These are phyloP conservation scores for Diachrysia chrysitis DNA, from an alignment of 2,888 invertebrate genomes.

Conservation along the genomic window DNA sequence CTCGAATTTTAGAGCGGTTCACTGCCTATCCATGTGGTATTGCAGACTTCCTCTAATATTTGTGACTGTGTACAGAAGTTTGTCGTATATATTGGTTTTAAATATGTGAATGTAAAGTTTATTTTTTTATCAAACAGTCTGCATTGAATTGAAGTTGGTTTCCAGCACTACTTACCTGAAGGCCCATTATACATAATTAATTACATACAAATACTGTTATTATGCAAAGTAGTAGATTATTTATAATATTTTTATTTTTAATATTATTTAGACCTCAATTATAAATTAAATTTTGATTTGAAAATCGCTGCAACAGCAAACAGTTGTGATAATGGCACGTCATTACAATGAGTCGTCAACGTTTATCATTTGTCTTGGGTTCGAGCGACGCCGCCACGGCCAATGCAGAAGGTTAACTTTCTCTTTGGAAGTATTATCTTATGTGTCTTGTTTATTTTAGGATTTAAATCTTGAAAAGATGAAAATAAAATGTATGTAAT, in stretches of 20 bases:
- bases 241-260: no score
- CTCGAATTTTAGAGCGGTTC: constrained; percentile 59
- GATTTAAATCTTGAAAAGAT: no score
- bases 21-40: constrained; percentile 53
- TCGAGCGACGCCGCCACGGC: constrained; percentile 49
- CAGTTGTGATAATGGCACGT: constrained; percentile 62
- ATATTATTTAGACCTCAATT: background rate
- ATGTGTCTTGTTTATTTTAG: no score
- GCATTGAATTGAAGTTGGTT: no score
- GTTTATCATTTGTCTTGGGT: constrained; percentile 66
- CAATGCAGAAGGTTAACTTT: constrained; percentile 16
- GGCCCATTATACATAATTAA: no score
- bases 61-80: background rate
- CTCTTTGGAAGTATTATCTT: no score
- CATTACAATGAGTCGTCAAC: constrained; percentile 53
- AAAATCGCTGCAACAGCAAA: constrained; percentile 24
- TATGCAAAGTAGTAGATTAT: no score
- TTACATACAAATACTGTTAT: no score
- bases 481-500: no score
- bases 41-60: constrained; percentile 27
- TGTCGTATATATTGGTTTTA: background rate
- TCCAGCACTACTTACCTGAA: no score
- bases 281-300: background rate
- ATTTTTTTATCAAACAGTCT: no score
- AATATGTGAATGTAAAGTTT: no score